Conservation (phyloP, 2,113 vertebrate genomes). For the Nicator chloris region DNA sequence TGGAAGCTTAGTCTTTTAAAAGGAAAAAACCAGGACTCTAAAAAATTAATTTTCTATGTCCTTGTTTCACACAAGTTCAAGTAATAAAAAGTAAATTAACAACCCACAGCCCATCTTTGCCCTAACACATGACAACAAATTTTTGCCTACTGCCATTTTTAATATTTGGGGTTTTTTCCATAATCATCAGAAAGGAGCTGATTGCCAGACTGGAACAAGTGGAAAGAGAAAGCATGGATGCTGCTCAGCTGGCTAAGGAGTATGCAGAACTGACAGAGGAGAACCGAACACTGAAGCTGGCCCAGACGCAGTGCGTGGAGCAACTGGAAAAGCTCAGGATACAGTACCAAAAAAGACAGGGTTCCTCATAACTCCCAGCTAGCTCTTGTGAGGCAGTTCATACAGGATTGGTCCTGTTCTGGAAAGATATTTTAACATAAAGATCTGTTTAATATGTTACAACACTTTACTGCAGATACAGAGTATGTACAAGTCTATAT, state of each 20-base stretch:
- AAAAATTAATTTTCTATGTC: background rate
- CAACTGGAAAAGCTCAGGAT: slow-evolving; percentile 90
- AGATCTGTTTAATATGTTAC: slow-evolving; percentile 31
- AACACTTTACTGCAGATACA: slow-evolving; percentile 51
- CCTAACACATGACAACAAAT: background rate
- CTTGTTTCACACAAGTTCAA: background rate
- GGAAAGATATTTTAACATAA: slow-evolving; percentile 52
- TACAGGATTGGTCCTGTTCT: background rate
- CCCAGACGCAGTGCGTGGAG: slow-evolving; percentile 86
- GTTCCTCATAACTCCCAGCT: slow-evolving; percentile 83
- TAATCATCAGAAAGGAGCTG: slow-evolving; percentile 81
- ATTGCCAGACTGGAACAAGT: slow-evolving; percentile 90
- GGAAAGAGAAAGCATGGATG: slow-evolving; percentile 85
- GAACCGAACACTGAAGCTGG: slow-evolving; percentile 85
- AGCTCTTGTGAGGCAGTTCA: background rate
- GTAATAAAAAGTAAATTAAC: background rate
- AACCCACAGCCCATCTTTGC: background rate
- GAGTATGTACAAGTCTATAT: slow-evolving; percentile 56
- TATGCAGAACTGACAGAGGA: slow-evolving; percentile 89
- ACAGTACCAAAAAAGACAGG: slow-evolving; percentile 83
- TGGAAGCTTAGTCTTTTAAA: background rate
- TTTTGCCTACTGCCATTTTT: background rate
- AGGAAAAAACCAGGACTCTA: background rate
- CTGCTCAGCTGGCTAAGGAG: slow-evolving; percentile 86
- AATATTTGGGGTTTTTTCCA: background rate